Evolutionary conservation across 2,113 vertebrate species (phyloP).

Genomic region (Tricholaema leucomelas): DNA sequence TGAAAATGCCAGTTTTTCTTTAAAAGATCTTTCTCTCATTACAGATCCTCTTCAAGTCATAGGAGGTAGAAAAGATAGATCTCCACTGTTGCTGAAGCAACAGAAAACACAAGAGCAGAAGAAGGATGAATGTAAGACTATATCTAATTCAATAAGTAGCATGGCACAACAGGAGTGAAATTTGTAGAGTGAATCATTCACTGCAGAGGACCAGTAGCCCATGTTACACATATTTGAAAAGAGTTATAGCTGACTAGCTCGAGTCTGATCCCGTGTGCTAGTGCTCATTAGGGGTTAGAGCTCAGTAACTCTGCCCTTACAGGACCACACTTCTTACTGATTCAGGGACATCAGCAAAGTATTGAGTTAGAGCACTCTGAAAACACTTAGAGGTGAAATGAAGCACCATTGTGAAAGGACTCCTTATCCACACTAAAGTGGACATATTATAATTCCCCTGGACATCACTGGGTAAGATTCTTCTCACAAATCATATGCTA

Average conservation of each 20-base stretch:
- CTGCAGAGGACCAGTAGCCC: not conserved
- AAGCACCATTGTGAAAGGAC: not conserved
- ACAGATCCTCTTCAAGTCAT: not conserved
- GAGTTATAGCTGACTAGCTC: not conserved
- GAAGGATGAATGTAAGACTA: not conserved
- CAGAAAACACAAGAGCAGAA: not conserved
- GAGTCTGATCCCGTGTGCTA: not conserved
- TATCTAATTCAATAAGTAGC: not conserved
- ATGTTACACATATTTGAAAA: not conserved
- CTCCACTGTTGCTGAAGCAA: not conserved
- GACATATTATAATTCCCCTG: not conserved
- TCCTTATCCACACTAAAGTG: too few relatives aligned
- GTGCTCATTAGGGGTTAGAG: not conserved
- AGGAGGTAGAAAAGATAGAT: not conserved
- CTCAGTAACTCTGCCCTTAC: not conserved
- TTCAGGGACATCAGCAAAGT: not conserved
- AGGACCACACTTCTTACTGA: not conserved
- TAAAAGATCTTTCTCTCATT: not conserved
- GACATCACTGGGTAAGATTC: not conserved
- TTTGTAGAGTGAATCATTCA: accelerated
- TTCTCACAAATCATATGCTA: not conserved
- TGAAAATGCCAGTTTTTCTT: not conserved
- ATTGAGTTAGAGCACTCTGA: not conserved
- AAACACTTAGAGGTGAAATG: not conserved
- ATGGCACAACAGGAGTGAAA: not conserved